phyloP scores from a whole-genome alignment of 1,140 invertebrate genomes.

The Bombus fervidus region DNA sequence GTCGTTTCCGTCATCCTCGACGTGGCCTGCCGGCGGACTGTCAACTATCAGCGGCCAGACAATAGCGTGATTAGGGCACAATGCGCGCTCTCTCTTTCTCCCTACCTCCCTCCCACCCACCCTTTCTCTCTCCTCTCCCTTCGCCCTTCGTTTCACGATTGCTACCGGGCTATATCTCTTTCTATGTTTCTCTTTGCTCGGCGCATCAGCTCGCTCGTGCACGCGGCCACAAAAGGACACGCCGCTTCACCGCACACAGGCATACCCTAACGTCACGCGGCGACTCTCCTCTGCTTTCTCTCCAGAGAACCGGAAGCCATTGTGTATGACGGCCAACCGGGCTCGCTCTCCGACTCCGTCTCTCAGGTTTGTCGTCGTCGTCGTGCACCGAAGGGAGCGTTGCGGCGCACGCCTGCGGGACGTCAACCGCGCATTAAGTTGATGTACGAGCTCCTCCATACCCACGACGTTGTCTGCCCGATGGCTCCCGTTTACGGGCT shows the following conservation, averaged over 20 bases:
- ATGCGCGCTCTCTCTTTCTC: slow-evolving; percentile 40
- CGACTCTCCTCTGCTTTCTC: slow-evolving; percentile 6
- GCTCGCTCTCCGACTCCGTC: slow-evolving; percentile 29
- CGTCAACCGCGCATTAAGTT: slow-evolving; percentile 70
- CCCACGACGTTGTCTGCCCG: slow-evolving; percentile 55
- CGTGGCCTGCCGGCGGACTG: slow-evolving; percentile 36
- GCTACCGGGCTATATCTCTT: slow-evolving; percentile 3
- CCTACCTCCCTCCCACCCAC: neutral
- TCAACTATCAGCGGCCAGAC: slow-evolving; percentile 67
- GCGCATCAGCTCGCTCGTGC: neutral
- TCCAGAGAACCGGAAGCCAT: slow-evolving; percentile 64
- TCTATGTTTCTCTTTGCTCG: neutral
- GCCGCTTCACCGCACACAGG: neutral
- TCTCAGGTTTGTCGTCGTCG: neutral
- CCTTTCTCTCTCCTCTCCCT: neutral
- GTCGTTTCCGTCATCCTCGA: slow-evolving; percentile 43
- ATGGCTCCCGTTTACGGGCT: slow-evolving; percentile 57
- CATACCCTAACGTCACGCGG: neutral
- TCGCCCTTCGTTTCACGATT: slow-evolving; percentile 6
- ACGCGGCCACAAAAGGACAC: slow-evolving; percentile 32
- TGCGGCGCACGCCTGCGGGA: slow-evolving; percentile 60
- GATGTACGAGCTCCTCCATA: slow-evolving; percentile 64
- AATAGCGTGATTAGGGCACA: slow-evolving; percentile 74
- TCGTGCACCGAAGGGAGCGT: slow-evolving; percentile 38
- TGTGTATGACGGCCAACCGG: slow-evolving; percentile 45